phyloP scores from a whole-genome alignment of 2,888 invertebrate species.

The Tipula vernalis region DNA sequence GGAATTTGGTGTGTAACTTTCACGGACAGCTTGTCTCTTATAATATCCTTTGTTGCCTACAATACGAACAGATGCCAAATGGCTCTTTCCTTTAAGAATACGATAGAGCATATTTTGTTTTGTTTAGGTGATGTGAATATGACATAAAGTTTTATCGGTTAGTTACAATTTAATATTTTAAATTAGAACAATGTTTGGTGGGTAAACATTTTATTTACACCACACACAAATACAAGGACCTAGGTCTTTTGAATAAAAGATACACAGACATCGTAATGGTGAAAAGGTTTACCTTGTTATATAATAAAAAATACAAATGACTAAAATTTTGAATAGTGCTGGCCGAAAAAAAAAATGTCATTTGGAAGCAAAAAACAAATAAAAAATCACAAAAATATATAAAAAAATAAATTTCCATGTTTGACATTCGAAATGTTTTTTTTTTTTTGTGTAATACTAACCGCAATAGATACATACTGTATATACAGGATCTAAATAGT shows the following conservation, averaged over 20 bases:
- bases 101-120: conserved; percentile 6
- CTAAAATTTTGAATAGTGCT: neutral
- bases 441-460: neutral
- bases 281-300: neutral
- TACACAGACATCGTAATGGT: neutral
- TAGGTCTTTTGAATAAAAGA: neutral
- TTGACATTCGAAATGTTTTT: neutral
- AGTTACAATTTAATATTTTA: neutral
- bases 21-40: conserved; percentile 55
- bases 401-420: neutral
- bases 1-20: conserved; percentile 37
- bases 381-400: neutral
- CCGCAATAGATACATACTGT: neutral
- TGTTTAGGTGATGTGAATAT: conserved; percentile 4
- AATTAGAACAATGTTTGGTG: neutral
- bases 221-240: neutral
- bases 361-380: neutral
- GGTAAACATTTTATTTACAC: neutral
- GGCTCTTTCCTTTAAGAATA: conserved; percentile 52
- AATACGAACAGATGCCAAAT: conserved; percentile 73
- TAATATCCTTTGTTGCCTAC: conserved; percentile 68
- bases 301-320: neutral
- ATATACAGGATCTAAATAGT: neutral
- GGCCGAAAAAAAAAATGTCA: neutral
- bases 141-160: neutral